phyloP scores from a whole-genome alignment of 2,113 vertebrate species.

The Pao palembangensis region DNA sequence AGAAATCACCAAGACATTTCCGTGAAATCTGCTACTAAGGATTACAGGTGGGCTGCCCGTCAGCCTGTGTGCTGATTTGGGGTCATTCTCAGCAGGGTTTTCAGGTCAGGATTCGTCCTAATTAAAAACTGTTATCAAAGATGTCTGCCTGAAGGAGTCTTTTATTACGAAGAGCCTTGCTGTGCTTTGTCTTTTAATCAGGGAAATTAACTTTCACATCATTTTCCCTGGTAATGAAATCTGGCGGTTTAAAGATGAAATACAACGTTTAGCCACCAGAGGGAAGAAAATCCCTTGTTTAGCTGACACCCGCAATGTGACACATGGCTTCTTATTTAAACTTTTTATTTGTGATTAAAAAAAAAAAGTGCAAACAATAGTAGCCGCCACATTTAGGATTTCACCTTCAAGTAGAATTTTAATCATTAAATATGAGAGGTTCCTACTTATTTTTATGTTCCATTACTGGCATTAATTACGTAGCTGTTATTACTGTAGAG shows the following conservation, averaged over 20 bases:
- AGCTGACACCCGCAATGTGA: too few species aligned
- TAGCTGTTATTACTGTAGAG: too few species aligned
- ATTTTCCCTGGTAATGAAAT: conserved; percentile 4
- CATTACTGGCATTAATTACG: too few species aligned
- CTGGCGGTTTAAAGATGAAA: not conserved
- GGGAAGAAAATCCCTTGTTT: conserved; percentile 10
- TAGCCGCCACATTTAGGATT: too few species aligned
- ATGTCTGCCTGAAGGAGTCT: conserved; percentile 3
- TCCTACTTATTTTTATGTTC: too few species aligned
- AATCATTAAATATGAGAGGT: too few species aligned
- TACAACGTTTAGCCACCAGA: conserved; percentile 41
- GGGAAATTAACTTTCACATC: conserved; percentile 34
- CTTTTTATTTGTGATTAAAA: too few species aligned
- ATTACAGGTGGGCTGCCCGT: conserved; percentile 40
- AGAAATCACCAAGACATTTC: conserved; percentile 18
- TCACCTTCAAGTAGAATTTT: too few species aligned
- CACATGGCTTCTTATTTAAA: too few species aligned
- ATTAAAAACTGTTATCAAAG: conserved; percentile 26
- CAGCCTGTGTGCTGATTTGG: conserved; percentile 20
- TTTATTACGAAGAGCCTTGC: conserved; percentile 20
- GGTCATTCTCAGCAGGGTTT: conserved; percentile 3
- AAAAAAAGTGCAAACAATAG: too few species aligned
- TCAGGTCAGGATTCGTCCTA: conserved; percentile 30
- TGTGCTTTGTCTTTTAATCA: conserved; percentile 24
- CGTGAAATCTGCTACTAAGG: conserved; percentile 7